Evolutionary conservation across 1,140 invertebrate genomes (phyloP), one percentile per base, ranked within the genome.

Genomic region (Meloidogyne exigua): DNA sequence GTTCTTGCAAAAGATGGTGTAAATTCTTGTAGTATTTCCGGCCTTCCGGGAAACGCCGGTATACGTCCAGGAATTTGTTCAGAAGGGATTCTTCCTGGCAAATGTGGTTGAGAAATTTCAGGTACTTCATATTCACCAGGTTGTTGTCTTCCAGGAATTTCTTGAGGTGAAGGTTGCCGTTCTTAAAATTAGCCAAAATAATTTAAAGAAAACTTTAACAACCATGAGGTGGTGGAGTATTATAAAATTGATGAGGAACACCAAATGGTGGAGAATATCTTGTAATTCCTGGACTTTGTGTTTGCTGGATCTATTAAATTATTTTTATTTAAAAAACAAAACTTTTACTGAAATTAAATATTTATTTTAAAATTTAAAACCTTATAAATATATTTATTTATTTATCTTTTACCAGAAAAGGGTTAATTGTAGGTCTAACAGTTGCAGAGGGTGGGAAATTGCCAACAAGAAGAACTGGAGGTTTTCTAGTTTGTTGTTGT

Each of bases 391-490:
- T 13, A 15, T 44, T 44, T 13, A 12, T 12, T 2, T 18, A 18
- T 18, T 3, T 18, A 67, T 21, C 5, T 28, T 39, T 67, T 39
- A 67, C 65, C 65, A 32, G 18, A 67, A 32, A 67, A 39, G 28
- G 28, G 21, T 36, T 42, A 68, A 36, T 68, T 68, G 21, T n/a
- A 57, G 71, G 71, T 26, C 72, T 28, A 18, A 73, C 72, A 39
- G 42, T 73, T 32, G 72, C 72, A 21, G 72, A 73, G 12, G 76
- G 74, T 9, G 76, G 76, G 25, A 78, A 78, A 28, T 72, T 73
- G 3, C 76, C 76, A 69, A 78, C 73, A 2, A 78, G 63, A 26
- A 78, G 63, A 23, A 78, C 76, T 9, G 76, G 76, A n/a, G 76
- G 76, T 36, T 42, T 77, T 67, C n/a, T 78, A 23, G 18, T 4